A percentile compares a stretch with the other conserved stretches of the same genome.
These are phyloP conservation scores for Chaenogobius annularis DNA, from an alignment of 2,113 vertebrate species.

Conservation along the genomic window DNA sequence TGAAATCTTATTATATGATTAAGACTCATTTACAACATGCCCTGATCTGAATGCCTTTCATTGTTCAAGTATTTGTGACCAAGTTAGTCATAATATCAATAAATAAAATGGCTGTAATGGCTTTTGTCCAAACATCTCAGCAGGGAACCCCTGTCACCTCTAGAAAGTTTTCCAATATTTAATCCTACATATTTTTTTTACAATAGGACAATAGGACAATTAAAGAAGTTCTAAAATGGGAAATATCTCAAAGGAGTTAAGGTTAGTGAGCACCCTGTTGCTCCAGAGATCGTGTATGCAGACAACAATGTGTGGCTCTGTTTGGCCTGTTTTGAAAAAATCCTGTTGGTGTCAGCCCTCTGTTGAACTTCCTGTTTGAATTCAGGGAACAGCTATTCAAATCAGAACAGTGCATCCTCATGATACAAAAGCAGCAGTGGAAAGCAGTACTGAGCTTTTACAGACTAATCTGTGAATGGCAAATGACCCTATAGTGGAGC, in stretches of 20 bases:
- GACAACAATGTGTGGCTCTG: neutral
- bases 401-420: conserved; percentile 56
- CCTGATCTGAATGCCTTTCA: neutral
- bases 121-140: neutral
- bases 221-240: too few species aligned
- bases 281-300: neutral
- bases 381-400: conserved; percentile 56
- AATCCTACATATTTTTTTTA: neutral
- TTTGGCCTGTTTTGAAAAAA: conserved; percentile 23
- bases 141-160: neutral
- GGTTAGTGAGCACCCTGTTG: too few species aligned
- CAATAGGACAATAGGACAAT: too few species aligned
- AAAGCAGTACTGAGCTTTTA: neutral
- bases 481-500: neutral
- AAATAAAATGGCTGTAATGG: neutral
- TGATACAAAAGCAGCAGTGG: neutral
- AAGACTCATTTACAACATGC: neutral
- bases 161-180: neutral
- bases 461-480: neutral
- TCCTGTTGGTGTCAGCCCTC: conserved; percentile 38
- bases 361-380: conserved; percentile 66
- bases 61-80: neutral
- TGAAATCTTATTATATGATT: neutral
- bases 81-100: neutral
- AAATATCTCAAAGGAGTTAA: neutral